These are phyloP conservation scores for Leucoptera coffeella DNA, from an alignment of 2,888 invertebrate species.

Conservation along the genomic window DNA sequence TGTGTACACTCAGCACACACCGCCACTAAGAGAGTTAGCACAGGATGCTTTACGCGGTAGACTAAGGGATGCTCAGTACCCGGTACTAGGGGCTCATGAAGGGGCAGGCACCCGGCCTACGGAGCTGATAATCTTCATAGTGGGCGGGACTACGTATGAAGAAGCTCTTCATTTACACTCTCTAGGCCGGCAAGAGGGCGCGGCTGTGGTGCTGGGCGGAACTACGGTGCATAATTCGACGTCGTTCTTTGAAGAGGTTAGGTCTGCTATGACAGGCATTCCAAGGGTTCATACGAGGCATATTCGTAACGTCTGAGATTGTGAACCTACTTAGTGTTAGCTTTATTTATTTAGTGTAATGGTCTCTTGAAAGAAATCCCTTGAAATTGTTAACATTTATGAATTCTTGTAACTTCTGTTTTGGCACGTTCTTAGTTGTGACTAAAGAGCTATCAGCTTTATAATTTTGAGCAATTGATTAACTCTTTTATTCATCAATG, in stretches of 20 bases:
- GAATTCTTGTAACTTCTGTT: too few species aligned
- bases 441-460: too few species aligned
- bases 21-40: conserved; percentile 79
- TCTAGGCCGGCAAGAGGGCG: conserved; percentile 62
- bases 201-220: conserved; percentile 82
- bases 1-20: conserved; percentile 98
- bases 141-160: conserved; percentile 96
- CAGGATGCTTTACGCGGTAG: conserved; percentile 88
- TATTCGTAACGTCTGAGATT: conserved; percentile 32
- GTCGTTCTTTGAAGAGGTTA: conserved; percentile 73
- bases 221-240: conserved; percentile 85
- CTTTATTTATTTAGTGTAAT: too few species aligned
- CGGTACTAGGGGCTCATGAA: conserved; percentile 67
- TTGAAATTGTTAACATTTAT: too few species aligned
- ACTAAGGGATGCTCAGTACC: conserved; percentile 80
- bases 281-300: conserved; percentile 58
- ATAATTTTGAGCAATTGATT: too few species aligned
- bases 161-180: conserved; percentile 84
- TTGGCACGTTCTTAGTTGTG: too few species aligned
- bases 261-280: conserved; percentile 59
- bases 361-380: too few species aligned
- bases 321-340: too few species aligned
- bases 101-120: conserved; percentile 61
- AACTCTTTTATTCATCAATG: too few species aligned
- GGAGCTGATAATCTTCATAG: conserved; percentile 92